Conservation (phyloP, 2,113 vertebrate species). For the Illadopsis cleaveri region DNA sequence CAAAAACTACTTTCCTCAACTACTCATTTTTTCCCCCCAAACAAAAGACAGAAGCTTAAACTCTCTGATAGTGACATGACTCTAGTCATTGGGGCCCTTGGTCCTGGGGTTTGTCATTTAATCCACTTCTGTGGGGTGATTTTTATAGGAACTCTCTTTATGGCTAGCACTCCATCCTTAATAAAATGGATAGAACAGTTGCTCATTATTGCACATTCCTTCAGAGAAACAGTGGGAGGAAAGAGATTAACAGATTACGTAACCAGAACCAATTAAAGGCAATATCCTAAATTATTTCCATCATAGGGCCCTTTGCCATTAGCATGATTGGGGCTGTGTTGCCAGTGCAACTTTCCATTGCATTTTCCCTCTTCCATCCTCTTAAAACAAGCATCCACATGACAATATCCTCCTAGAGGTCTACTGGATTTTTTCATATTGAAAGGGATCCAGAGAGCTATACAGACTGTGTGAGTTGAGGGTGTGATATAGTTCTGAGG, state of each 20-base stretch:
- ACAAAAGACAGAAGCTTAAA: not conserved
- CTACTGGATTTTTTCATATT: not conserved
- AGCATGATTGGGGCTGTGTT: not conserved
- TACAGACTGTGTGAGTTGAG: not conserved
- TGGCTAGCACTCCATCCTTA: not conserved
- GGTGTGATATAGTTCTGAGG: not conserved
- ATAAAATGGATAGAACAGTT: slow-evolving; percentile 18
- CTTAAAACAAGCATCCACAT: not conserved
- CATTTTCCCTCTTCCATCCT: not conserved
- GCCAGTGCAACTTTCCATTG: not conserved
- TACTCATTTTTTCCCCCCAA: not conserved
- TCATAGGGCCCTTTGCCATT: not conserved
- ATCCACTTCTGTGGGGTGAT: not conserved
- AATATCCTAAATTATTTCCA: slow-evolving; percentile 28
- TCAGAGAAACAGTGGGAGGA: slow-evolving; percentile 17
- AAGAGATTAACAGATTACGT: not conserved
- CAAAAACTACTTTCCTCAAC: not conserved
- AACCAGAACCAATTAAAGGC: slow-evolving; percentile 9
- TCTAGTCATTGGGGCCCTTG: not conserved
- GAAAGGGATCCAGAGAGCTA: not conserved
- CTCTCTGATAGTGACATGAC: not conserved
- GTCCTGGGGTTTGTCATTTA: not conserved
- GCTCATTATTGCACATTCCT: slow-evolving; percentile 7
- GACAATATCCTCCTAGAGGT: not conserved
- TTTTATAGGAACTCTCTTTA: not conserved